Evolutionary conservation across 37 sponge, comb jelly and placozoan genomes (phyloP).

Genomic region (Spongilla lacustris): DNA sequence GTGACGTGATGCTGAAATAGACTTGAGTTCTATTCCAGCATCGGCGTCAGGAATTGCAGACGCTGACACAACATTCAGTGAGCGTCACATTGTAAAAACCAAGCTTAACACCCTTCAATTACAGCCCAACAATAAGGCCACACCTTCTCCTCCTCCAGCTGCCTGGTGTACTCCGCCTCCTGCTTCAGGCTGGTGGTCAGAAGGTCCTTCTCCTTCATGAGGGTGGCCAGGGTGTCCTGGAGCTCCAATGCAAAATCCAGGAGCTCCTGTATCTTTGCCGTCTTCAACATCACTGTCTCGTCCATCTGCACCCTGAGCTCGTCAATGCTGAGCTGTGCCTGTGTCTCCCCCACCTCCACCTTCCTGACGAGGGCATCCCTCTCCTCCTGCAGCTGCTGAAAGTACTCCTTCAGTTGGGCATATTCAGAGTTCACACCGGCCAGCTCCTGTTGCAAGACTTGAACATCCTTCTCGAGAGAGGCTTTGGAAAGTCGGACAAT

Average conservation of each 20-base stretch:
- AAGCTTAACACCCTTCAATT: too few species aligned
- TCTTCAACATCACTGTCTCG: neutral
- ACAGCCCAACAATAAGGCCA: too few species aligned
- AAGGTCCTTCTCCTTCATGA: slow-evolving; percentile 47
- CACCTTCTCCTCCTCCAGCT: slow-evolving; percentile 27
- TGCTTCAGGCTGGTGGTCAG: slow-evolving; percentile 29
- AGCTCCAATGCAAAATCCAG: slow-evolving; percentile 21
- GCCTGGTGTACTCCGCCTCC: slow-evolving; percentile 29
- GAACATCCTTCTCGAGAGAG: slow-evolving; percentile 29
- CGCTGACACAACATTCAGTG: too few species aligned
- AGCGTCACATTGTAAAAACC: too few species aligned
- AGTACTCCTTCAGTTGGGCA: too few species aligned
- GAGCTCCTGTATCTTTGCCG: slow-evolving; percentile 17
- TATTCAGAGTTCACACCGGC: neutral
- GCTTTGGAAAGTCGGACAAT: slow-evolving; percentile 13
- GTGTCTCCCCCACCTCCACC: neutral
- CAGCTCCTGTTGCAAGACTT: slow-evolving; percentile 15
- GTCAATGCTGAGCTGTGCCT: neutral
- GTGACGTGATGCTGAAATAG: too few species aligned
- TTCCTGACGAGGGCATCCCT: neutral
- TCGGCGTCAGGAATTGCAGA: too few species aligned
- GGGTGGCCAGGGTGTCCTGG: slow-evolving; percentile 20
- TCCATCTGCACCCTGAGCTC: neutral
- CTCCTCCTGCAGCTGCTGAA: neutral
- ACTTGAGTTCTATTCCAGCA: too few species aligned